phyloP scores from a whole-genome alignment of 2,888 invertebrate species.

The Smittia sp. region DNA sequence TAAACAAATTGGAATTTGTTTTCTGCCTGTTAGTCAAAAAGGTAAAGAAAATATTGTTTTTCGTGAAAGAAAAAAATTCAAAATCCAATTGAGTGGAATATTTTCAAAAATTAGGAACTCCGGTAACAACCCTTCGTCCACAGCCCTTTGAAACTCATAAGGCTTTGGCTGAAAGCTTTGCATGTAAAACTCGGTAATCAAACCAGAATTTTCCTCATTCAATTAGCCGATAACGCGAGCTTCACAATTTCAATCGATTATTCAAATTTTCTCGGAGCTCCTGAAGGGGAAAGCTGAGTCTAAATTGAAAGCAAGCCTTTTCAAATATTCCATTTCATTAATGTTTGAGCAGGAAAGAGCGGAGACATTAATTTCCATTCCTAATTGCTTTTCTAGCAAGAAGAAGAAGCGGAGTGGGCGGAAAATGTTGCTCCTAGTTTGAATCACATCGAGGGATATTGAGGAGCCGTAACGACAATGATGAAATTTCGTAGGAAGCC shows the following conservation, averaged over 20 bases:
- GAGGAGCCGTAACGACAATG: not conserved
- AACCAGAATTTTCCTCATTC: too few species aligned
- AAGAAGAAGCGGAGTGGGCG: not conserved
- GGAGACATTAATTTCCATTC: slow-evolving; percentile 16
- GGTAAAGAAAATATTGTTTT: not conserved
- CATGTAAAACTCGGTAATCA: too few species aligned
- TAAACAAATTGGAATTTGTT: not conserved
- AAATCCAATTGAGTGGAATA: too few species aligned
- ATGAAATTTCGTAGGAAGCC: too few species aligned
- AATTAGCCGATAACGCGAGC: too few species aligned
- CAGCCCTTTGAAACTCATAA: too few species aligned
- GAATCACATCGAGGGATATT: not conserved
- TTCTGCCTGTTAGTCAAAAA: not conserved
- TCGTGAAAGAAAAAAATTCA: too few species aligned
- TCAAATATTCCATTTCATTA: slow-evolving; percentile 10
- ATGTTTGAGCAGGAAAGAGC: not conserved
- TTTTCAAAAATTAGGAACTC: too few species aligned
- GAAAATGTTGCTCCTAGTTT: not conserved
- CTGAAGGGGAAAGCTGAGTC: not conserved
- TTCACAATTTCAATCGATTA: too few species aligned
- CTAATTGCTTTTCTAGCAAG: not conserved
- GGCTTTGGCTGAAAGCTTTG: too few species aligned
- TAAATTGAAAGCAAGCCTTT: not conserved
- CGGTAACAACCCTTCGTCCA: too few species aligned
- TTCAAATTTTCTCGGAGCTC: too few species aligned